phyloP scores from a whole-genome alignment of 1,140 invertebrate species.

The Campodea augens region DNA sequence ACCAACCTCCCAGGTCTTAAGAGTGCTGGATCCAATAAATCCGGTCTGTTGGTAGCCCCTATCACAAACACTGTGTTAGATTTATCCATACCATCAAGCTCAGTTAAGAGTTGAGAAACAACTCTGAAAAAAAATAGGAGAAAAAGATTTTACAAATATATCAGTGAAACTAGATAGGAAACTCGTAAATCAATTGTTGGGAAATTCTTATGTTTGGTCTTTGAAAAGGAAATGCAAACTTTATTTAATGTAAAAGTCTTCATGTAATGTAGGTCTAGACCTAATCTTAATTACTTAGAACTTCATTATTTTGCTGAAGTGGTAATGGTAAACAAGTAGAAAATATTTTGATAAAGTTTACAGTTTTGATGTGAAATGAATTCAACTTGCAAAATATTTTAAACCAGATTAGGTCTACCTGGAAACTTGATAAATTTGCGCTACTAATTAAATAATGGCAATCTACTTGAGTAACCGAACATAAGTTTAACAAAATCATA shows the following conservation, averaged over 20 bases:
- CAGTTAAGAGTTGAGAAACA: slow-evolving; percentile 91
- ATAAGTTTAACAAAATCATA: too few species aligned
- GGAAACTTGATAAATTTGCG: too few species aligned
- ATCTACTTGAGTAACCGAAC: too few species aligned
- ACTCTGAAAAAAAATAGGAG: slow-evolving; percentile 28
- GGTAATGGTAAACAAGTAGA: too few species aligned
- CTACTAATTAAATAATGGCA: too few species aligned
- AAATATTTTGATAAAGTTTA: too few species aligned
- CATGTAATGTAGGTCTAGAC: too few species aligned
- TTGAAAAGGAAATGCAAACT: slow-evolving; percentile 18
- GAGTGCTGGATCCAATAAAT: slow-evolving; percentile 82
- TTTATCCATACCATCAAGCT: slow-evolving; percentile 80
- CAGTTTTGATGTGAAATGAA: too few species aligned
- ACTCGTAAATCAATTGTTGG: slow-evolving; percentile 87
- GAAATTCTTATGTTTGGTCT: slow-evolving; percentile 58
- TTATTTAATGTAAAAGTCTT: slow-evolving; percentile 29
- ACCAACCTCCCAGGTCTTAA: slow-evolving; percentile 61
- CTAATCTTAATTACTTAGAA: too few species aligned
- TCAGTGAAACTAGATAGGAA: slow-evolving; percentile 49
- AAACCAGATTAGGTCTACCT: too few species aligned
- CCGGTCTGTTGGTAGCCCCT: slow-evolving; percentile 90
- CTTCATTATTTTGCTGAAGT: too few species aligned
- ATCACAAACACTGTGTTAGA: slow-evolving; percentile 80
- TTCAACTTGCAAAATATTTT: too few species aligned
- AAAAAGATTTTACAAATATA: slow-evolving; percentile 20